Conservation (phyloP, 2,888 invertebrate genomes). For the Netelia fuscicornis region DNA sequence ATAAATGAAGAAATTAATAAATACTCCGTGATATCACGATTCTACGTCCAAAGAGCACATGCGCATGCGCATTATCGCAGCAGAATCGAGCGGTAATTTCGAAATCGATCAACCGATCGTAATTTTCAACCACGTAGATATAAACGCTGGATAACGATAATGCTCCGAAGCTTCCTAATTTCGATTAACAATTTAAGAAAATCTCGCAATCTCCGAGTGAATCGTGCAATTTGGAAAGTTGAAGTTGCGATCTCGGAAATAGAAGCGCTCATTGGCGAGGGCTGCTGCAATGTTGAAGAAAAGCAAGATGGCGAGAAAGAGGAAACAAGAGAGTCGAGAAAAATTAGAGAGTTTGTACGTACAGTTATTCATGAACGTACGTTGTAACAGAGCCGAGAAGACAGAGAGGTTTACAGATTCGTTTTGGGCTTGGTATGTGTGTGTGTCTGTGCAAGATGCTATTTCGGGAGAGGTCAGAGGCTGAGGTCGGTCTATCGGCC, state of each 20-base stretch:
- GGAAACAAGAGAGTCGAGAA: constrained; percentile 58
- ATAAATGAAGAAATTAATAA: no score
- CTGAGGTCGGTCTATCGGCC: constrained; percentile 84
- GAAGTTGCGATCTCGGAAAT: constrained; percentile 74
- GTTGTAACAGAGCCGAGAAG: constrained; percentile 32
- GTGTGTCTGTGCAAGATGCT: constrained; percentile 72
- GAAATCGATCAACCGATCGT: no score
- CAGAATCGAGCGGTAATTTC: no score
- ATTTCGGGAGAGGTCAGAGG: constrained; percentile 85
- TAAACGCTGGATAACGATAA: constrained; percentile 20
- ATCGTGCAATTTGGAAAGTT: constrained; percentile 56
- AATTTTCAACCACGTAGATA: no score
- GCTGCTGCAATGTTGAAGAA: constrained; percentile 66
- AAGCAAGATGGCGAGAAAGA: constrained; percentile 60
- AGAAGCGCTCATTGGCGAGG: constrained; percentile 75
- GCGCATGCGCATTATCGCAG: no score
- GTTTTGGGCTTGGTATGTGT: constrained; percentile 25
- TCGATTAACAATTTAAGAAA: constrained; percentile 49
- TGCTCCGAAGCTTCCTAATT: constrained; percentile 60
- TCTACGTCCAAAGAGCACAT: no score
- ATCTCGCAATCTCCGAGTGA: constrained; percentile 34
- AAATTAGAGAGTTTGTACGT: constrained; percentile 7
- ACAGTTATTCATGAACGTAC: constrained; percentile 23
- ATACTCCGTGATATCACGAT: no score
- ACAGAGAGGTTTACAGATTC: constrained; percentile 3